Evolutionary conservation across 2,113 vertebrate genomes (phyloP), one percentile per base, ranked within the genome.

Genomic region (Aegithalos caudatus): DNA sequence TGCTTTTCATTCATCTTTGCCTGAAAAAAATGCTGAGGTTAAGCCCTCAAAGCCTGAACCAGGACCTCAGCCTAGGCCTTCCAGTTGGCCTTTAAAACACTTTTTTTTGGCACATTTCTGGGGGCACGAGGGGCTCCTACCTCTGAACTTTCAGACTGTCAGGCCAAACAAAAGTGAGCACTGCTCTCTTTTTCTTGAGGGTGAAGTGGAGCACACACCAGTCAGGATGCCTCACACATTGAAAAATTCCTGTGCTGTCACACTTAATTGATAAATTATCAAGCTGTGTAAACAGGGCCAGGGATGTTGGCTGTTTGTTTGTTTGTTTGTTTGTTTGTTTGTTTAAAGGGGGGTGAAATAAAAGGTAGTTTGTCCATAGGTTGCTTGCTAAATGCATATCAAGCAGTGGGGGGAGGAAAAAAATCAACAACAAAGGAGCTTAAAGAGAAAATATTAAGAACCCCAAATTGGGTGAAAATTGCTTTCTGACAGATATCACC

Each of bases 401-500:
- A 73, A 82, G 67, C 0, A 0, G 38, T 44, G 40, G 70, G 65
- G 57, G 66, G 62, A 77, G 79, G 67, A 79, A 86, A 89, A 86
- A 89, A 90, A 77, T 37, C 90, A 87, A 54, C 84, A 92, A 54
- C 45, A 94, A 92, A 86, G 86, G 47, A 84, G 61, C 89, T 93
- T 70, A 94, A 94, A 94, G 83, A 79, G 74, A 77, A 95, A 95
- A 90, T 74, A 94, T 69, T 93, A 96, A 95, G 83, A 94, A 84
- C 48, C 45, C 81, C 85, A 96, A 95, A 97, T 87, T 95, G 90
- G 88, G 80, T 67, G 86, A 90, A 96, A 97, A 97, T 96, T 97
- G 96, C 95, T 95, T 97, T 96, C 92, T 96, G 96, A 96, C 97
- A 96, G 95, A 95, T 97, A 97, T 91, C 92, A 95, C 94, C 97